A percentile compares a stretch with the other conserved stretches of the same genome.
These are phyloP conservation scores for Morelia viridis DNA, from an alignment of 2,797 vertebrate genomes.

Conservation along the genomic window DNA sequence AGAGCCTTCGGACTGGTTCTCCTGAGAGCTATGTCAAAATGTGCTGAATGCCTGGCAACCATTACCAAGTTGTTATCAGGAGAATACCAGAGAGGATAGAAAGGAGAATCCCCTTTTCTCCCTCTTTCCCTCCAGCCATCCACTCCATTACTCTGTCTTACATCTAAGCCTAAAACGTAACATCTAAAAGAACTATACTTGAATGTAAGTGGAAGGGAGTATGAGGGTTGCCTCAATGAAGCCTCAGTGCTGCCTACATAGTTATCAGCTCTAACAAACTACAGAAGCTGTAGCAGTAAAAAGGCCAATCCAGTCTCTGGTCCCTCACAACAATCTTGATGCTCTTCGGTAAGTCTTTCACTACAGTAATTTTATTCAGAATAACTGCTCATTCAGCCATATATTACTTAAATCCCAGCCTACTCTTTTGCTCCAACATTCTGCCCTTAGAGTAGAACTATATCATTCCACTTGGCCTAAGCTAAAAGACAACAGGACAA, in stretches of 20 bases:
- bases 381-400: not conserved
- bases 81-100: not conserved
- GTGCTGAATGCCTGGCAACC: not conserved
- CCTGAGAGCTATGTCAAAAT: not conserved
- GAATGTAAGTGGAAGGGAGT: not conserved
- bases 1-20: not conserved
- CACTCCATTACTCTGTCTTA: not conserved
- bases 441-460: not conserved
- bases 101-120: not conserved
- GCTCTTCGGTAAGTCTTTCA: not conserved
- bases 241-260: not conserved
- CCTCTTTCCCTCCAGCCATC: not conserved
- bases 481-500: not conserved
- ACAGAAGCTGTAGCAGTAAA: not conserved
- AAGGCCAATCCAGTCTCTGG: not conserved
- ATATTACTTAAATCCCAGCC: not conserved
- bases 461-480: not conserved
- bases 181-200: not conserved
- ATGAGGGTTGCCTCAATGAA: not conserved
- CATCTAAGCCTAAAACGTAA: not conserved
- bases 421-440: not conserved
- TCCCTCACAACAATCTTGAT: not conserved
- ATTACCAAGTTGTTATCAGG: not conserved
- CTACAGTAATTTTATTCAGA: not conserved
- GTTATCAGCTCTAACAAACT: not conserved